phyloP scores from a whole-genome alignment of 1,140 invertebrate species.

The Trichonephila clavipes region DNA sequence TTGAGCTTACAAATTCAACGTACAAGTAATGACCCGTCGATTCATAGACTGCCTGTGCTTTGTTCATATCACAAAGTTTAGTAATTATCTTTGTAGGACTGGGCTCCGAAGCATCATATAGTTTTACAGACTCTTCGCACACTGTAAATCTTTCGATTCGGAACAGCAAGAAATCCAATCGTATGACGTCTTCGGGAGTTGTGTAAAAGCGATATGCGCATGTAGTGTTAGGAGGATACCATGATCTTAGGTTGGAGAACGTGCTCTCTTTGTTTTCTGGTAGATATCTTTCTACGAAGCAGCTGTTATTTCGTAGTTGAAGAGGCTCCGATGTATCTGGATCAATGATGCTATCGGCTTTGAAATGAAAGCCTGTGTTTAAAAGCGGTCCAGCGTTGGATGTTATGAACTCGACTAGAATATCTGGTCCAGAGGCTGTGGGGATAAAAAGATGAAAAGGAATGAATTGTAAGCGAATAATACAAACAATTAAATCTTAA shows the following conservation, averaged over 20 bases:
- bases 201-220: slow-evolving; percentile 78
- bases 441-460: neutral
- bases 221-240: slow-evolving; percentile 78
- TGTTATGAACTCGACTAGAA: slow-evolving; percentile 94
- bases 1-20: slow-evolving; percentile 77
- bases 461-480: neutral
- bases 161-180: slow-evolving; percentile 78
- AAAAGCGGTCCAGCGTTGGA: slow-evolving; percentile 85
- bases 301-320: slow-evolving; percentile 76
- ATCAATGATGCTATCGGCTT: slow-evolving; percentile 76
- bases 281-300: slow-evolving; percentile 77
- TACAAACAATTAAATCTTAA: too few relatives aligned
- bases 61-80: slow-evolving; percentile 78
- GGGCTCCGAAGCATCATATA: slow-evolving; percentile 77
- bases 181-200: slow-evolving; percentile 76
- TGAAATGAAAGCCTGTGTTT: slow-evolving; percentile 79
- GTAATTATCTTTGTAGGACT: slow-evolving; percentile 78
- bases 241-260: slow-evolving; percentile 77
- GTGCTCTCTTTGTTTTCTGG: slow-evolving; percentile 70
- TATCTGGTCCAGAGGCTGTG: slow-evolving; percentile 89
- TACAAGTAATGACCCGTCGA: slow-evolving; percentile 76
- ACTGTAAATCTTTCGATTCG: slow-evolving; percentile 77
- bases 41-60: slow-evolving; percentile 75
- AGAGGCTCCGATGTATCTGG: slow-evolving; percentile 70
- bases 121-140: slow-evolving; percentile 77